phyloP scores from a whole-genome alignment of 2,113 vertebrate genomes.

The Calidris pugnax region DNA sequence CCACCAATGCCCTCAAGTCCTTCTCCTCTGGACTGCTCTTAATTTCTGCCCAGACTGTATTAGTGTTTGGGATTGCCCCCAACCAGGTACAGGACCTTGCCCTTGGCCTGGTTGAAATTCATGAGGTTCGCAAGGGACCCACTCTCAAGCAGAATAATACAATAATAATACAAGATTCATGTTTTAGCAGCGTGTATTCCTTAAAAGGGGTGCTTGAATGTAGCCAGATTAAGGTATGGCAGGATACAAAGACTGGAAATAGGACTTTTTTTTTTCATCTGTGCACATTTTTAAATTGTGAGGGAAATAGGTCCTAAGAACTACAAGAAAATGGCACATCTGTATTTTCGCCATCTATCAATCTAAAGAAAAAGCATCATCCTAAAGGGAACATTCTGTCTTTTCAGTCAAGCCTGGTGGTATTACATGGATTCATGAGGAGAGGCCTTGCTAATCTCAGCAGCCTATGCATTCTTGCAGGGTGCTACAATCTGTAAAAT shows the following conservation, averaged over 20 bases:
- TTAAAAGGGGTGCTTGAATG: background rate
- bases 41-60: background rate
- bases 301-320: background rate
- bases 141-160: background rate
- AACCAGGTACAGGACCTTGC: background rate
- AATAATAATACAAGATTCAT: rapidly evolving
- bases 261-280: too few relatives aligned
- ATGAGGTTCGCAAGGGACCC: background rate
- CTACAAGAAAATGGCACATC: background rate
- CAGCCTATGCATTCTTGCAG: background rate
- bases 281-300: background rate
- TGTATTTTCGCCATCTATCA: background rate
- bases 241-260: background rate
- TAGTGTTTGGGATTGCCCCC: background rate
- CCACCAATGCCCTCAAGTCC: background rate
- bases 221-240: background rate
- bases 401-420: background rate
- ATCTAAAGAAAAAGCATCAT: background rate
- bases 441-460: rapidly evolving
- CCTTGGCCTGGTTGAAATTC: background rate
- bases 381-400: background rate
- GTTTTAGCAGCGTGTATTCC: background rate
- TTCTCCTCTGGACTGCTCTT: background rate
- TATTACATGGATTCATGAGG: background rate
- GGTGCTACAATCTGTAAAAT: background rate